Percentiles rank a stretch among this genome's conserved stretches.
These are phyloP conservation scores for Malurus elegans DNA, from an alignment of 2,113 vertebrate genomes.

Conservation along the genomic window DNA sequence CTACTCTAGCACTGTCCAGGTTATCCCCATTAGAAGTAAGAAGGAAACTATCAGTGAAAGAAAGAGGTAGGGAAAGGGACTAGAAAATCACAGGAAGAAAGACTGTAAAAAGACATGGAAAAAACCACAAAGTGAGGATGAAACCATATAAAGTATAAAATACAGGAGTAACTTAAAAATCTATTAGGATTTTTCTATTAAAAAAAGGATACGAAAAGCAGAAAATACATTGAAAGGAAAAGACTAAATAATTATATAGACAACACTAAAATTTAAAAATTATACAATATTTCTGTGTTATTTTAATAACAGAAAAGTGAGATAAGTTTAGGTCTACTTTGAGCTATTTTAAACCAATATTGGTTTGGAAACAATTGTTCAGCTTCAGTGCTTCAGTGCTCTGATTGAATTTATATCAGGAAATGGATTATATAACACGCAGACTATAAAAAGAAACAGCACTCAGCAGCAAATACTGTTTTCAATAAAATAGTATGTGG, in stretches of 20 bases:
- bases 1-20: not conserved
- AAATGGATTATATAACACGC: not conserved
- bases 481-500: not conserved
- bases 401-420: not conserved
- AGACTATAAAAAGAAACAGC: not conserved
- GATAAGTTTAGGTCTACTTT: not conserved
- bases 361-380: not conserved
- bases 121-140: not conserved
- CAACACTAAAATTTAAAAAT: not conserved
- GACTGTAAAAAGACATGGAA: not conserved
- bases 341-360: not conserved
- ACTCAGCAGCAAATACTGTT: not conserved
- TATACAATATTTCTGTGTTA: not conserved
- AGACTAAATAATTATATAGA: not conserved
- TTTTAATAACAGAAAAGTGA: not conserved
- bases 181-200: no score
- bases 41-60: not conserved
- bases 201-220: not conserved
- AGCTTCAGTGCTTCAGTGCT: not conserved
- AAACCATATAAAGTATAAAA: not conserved
- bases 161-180: not conserved
- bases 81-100: not conserved
- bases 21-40: not conserved
- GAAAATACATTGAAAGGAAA: not conserved
- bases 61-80: not conserved